Conservation (phyloP, 2,797 vertebrate genomes). For the Peromyscus attwateri region DNA sequence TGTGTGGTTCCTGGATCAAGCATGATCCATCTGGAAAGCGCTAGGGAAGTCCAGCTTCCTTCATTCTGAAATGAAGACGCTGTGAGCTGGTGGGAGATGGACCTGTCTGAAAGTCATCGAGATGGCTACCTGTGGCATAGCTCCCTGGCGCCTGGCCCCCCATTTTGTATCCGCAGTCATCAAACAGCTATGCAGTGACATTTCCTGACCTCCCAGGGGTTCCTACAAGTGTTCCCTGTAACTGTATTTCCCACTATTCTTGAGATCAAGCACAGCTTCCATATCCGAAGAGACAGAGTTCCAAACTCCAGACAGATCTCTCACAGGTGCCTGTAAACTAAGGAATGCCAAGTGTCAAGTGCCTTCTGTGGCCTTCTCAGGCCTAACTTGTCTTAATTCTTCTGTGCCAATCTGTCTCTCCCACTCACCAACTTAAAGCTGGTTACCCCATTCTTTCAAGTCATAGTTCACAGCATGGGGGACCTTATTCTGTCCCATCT, state of each 20-base stretch:
- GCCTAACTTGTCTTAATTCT: no score
- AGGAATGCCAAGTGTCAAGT: background rate
- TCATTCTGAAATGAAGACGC: background rate
- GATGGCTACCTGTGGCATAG: background rate
- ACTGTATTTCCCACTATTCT: background rate
- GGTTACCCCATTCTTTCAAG: background rate
- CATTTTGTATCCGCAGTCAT: rapidly evolving
- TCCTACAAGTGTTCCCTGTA: background rate
- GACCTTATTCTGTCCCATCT: background rate
- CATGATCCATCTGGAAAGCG: background rate
- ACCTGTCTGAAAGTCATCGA: background rate
- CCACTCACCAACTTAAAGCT: background rate
- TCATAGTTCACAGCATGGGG: background rate
- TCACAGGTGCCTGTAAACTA: background rate
- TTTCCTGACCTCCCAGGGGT: background rate
- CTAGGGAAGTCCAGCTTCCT: background rate
- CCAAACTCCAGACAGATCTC: background rate
- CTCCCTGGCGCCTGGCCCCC: background rate
- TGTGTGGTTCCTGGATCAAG: background rate
- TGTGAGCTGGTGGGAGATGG: background rate
- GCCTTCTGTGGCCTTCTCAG: background rate
- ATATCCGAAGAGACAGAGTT: background rate
- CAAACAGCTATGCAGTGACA: rapidly evolving
- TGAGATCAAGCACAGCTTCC: background rate
- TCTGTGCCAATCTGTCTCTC: background rate